Conservation (phyloP, 2,113 vertebrate species). For the Chaetops frenatus region DNA sequence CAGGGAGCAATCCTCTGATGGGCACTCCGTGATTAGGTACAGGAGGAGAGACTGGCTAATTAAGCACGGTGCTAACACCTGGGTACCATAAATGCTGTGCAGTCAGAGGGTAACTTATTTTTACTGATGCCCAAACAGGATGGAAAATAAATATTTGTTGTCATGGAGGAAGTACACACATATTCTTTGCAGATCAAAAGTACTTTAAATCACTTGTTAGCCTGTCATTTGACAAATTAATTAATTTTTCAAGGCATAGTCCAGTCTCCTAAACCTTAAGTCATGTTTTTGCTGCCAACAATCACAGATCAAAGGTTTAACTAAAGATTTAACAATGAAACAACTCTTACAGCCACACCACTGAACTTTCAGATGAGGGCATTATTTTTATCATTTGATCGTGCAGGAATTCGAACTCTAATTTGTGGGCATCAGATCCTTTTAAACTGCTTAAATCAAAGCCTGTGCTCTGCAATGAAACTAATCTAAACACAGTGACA, state of each 20-base stretch:
- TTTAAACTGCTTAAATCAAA: neutral
- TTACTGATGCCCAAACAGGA: neutral
- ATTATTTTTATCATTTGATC: neutral
- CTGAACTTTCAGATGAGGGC: neutral
- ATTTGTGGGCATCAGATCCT: neutral
- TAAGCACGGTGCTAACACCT: neutral
- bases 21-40: neutral
- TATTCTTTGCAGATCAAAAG: neutral
- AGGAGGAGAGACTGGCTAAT: neutral
- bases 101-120: neutral
- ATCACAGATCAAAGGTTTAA: neutral
- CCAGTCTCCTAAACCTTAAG: neutral
- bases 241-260: neutral
- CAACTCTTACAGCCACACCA: neutral
- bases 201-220: neutral
- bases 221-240: neutral
- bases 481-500: neutral
- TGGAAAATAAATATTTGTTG: neutral
- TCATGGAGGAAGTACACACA: fast-evolving
- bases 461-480: neutral
- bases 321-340: neutral
- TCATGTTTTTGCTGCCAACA: neutral
- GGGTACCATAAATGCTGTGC: neutral
- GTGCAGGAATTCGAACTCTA: neutral
- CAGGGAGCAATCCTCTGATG: neutral